Evolutionary conservation across 2,797 vertebrate genomes (phyloP), one percentile per base, ranked within the genome.

Genomic region (Rhyacichthys aspro): DNA sequence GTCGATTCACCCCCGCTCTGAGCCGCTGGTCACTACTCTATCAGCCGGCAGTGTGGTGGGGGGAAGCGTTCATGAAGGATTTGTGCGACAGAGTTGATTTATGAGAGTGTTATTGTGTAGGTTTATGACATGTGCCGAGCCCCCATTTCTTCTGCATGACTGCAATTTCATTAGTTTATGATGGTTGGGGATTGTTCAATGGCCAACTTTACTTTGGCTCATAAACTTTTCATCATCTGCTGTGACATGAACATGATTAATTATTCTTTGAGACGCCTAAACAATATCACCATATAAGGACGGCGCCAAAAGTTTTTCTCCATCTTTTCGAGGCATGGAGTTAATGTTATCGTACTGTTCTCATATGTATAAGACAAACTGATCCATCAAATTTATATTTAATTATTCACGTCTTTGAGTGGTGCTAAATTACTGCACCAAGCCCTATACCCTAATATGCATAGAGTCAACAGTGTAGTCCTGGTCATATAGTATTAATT

Each of bases 11-110:
- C 68, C 64, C 75, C 18, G 67, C 55, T 65, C 83, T 77, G 76
- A 82, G 78, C 78, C 66, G 38, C 79, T 38, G 74, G 79, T 85
- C 83, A 70, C 79, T 47, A 82, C 83, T 88, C 80, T 63, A 84
- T 86, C 81, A 79, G 78, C 60, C 67, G 11, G 59, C 15, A 70
- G 66, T 68, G 43, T 28, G 28, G 63, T 67, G 78, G 64, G 2
- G 5, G 11, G 12, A 64, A 48, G 59, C 72, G 34, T 38, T 46
- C 71, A 70, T 81, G 55, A 18, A 54, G 58, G 65, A 79, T 78
- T 73, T 71, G 72, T 49, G 17, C 57, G 39, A 43, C 71, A 43
- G 2, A 7, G 36, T 36, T 81, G 68, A 78, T 80, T 85, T 74
- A 81, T 67, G 67, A 66, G 56, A 58, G 43, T 63, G 76, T 60